Conservation (phyloP, 2,888 invertebrate species). For the Monopis laevigella region DNA sequence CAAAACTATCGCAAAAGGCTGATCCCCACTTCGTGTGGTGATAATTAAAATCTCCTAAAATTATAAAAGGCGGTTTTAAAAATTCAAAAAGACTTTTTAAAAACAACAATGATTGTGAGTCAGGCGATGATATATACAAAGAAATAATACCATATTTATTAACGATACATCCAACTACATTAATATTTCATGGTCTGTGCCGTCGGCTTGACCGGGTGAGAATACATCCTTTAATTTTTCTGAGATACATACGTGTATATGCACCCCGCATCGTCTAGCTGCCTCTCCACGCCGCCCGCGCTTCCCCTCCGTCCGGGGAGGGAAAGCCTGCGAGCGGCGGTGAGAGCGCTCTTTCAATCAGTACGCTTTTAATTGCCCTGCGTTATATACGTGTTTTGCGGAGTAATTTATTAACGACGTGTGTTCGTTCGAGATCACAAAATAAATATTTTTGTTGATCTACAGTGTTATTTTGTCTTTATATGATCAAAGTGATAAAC, state of each 20-base stretch:
- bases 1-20: too few species aligned
- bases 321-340: neutral
- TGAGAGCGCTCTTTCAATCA: neutral
- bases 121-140: too few species aligned
- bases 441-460: too few species aligned
- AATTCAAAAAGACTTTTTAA: too few species aligned
- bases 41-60: too few species aligned
- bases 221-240: neutral
- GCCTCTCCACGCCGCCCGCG: neutral
- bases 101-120: too few species aligned
- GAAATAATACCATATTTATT: too few species aligned
- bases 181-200: neutral
- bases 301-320: too few species aligned
- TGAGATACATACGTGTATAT: neutral
- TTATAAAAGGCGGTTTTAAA: too few species aligned
- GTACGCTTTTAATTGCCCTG: conserved; percentile 1
- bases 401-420: neutral
- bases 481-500: neutral
- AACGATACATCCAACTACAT: too few species aligned
- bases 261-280: neutral
- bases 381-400: neutral
- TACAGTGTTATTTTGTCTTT: neutral
- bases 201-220: neutral
- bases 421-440: conserved; percentile 4
- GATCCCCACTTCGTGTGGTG: too few species aligned